These are phyloP conservation scores for Osmerus eperlanus DNA, from an alignment of 2,113 vertebrate species.

Conservation along the genomic window DNA sequence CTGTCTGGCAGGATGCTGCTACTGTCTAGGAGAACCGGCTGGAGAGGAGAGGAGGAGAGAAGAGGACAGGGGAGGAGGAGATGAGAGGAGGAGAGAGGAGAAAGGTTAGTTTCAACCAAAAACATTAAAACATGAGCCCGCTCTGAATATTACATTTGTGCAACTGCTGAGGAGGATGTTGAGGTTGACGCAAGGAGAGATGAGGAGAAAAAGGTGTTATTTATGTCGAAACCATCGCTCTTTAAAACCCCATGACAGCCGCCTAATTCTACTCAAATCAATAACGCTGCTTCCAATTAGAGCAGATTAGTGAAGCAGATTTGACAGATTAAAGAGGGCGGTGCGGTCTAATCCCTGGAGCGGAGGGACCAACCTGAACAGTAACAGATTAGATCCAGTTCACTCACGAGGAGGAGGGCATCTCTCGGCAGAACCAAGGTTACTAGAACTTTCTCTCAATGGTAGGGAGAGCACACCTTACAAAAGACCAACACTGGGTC, in stretches of 20 bases:
- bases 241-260: not conserved
- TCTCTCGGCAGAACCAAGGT: not conserved
- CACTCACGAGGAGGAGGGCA: too few relatives aligned
- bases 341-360: not conserved
- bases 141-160: too few relatives aligned
- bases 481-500: too few relatives aligned
- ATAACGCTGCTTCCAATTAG: conserved; percentile 2
- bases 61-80: not conserved
- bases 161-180: not conserved
- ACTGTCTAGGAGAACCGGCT: conserved; percentile 96
- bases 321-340: not conserved
- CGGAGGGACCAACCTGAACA: not conserved
- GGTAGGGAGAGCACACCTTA: too few relatives aligned
- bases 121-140: too few relatives aligned
- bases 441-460: not conserved
- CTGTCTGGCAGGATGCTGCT: conserved; percentile 96
- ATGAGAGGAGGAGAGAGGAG: not conserved
- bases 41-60: not conserved
- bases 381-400: not conserved
- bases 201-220: not conserved
- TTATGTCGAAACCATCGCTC: not conserved
- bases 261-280: not conserved
- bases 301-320: not conserved
- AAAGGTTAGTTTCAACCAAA: too few relatives aligned
- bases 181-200: not conserved